phyloP scores from a whole-genome alignment of 2,113 vertebrate species.

The Lagopus leucura region DNA sequence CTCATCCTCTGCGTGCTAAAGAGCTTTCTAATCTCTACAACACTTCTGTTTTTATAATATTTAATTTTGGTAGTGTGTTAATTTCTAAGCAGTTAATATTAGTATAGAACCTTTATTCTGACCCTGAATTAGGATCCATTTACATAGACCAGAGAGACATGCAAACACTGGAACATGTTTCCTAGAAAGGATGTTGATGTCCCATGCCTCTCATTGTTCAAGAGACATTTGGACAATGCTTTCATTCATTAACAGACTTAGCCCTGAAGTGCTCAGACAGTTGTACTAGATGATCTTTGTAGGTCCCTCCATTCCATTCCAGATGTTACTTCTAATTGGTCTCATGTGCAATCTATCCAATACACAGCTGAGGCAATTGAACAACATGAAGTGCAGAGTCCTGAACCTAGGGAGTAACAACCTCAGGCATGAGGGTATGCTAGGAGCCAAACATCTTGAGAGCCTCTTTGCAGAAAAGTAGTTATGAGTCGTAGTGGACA shows the following conservation, averaged over 20 bases:
- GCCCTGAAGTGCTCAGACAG: neutral
- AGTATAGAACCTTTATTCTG: neutral
- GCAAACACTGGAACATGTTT: neutral
- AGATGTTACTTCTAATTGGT: neutral
- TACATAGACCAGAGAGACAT: neutral
- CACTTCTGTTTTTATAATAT: neutral
- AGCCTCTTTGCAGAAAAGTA: neutral
- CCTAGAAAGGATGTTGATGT: neutral
- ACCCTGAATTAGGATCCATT: neutral
- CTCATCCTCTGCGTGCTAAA: neutral
- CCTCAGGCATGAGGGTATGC: rapidly evolving
- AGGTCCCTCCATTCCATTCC: neutral
- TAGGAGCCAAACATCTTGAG: no score
- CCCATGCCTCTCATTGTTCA: neutral
- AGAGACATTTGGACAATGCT: neutral
- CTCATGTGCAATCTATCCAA: neutral
- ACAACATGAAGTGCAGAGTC: neutral
- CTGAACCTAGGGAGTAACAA: neutral
- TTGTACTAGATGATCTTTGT: neutral
- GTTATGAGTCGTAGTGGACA: neutral
- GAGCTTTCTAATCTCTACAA: neutral
- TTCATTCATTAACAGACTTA: neutral
- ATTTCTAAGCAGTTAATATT: neutral
- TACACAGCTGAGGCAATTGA: neutral
- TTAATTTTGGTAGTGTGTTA: neutral